Evolutionary conservation across 2,888 invertebrate species (phyloP).

Genomic region (Geotrupes spiniger): DNA sequence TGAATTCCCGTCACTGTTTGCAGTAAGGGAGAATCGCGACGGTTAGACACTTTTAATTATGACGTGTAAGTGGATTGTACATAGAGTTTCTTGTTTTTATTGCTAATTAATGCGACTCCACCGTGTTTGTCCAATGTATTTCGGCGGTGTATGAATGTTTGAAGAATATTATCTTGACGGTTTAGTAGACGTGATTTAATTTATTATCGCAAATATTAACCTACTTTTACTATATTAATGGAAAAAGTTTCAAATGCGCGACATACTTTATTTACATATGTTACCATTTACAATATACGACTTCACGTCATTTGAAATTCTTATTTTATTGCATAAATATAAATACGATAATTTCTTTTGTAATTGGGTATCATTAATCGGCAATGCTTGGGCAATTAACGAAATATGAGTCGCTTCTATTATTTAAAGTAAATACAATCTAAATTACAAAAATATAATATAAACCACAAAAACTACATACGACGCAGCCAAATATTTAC

Average conservation of each 20-base stretch:
- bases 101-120: slow-evolving; percentile 30
- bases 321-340: no score
- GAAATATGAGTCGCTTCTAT: no score
- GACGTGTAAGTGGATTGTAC: slow-evolving; percentile 41
- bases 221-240: slow-evolving; percentile 6
- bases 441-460: no score
- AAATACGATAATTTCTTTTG: no score
- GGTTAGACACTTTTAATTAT: slow-evolving; percentile 44
- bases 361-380: no score
- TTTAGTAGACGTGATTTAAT: slow-evolving; percentile 1
- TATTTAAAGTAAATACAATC: no score
- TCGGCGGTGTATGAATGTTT: not conserved
- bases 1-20: slow-evolving; percentile 34
- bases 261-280: slow-evolving; percentile 3
- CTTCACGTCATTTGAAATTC: no score
- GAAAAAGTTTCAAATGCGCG: not conserved
- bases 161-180: slow-evolving; percentile 5
- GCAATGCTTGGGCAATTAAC: no score
- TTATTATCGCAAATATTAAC: slow-evolving; percentile 7
- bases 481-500: no score
- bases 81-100: slow-evolving; percentile 33
- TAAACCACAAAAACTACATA: no score
- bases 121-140: slow-evolving; percentile 10
- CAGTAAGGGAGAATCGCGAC: slow-evolving; percentile 37
- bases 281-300: no score